Percentiles rank a stretch among this genome's conserved stretches.
phyloP scores from a whole-genome alignment of 2,888 invertebrate genomes.

The Agriopis leucophaearia region DNA sequence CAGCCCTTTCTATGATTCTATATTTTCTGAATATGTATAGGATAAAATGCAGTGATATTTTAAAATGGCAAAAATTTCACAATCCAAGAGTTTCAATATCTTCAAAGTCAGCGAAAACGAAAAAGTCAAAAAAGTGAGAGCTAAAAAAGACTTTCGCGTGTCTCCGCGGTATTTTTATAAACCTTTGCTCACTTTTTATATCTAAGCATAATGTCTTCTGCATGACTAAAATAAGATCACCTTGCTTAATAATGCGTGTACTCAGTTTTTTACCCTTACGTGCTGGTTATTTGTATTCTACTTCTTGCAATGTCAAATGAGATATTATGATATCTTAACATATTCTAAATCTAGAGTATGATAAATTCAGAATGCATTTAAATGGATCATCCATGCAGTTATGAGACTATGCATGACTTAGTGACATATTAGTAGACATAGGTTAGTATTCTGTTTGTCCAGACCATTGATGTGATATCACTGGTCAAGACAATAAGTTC shows the following conservation, averaged over 20 bases:
- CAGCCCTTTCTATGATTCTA: too few species aligned
- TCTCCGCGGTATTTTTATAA: conserved; percentile 12
- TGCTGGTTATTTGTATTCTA: neutral
- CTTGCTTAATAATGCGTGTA: conserved; percentile 1
- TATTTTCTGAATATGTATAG: too few species aligned
- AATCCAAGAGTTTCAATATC: neutral
- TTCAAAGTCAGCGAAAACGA: neutral
- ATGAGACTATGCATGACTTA: neutral
- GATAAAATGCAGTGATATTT: too few species aligned
- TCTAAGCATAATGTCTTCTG: conserved; percentile 10
- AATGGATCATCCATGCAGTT: conserved; percentile 15
- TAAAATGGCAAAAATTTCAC: neutral
- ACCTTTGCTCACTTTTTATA: conserved; percentile 6
- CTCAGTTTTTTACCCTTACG: conserved; percentile 10
- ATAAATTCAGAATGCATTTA: conserved; percentile 18
- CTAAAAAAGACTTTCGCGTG: neutral
- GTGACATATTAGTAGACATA: too few species aligned
- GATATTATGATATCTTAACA: neutral
- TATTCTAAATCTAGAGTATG: conserved; percentile 1
- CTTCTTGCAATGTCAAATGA: neutral
- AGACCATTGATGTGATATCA: too few species aligned
- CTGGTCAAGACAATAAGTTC: too few species aligned
- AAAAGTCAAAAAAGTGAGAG: neutral
- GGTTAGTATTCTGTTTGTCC: too few species aligned
- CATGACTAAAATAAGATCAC: conserved; percentile 13